phyloP scores from a whole-genome alignment of 1,140 invertebrate species.

The Steinernema khuongi region DNA sequence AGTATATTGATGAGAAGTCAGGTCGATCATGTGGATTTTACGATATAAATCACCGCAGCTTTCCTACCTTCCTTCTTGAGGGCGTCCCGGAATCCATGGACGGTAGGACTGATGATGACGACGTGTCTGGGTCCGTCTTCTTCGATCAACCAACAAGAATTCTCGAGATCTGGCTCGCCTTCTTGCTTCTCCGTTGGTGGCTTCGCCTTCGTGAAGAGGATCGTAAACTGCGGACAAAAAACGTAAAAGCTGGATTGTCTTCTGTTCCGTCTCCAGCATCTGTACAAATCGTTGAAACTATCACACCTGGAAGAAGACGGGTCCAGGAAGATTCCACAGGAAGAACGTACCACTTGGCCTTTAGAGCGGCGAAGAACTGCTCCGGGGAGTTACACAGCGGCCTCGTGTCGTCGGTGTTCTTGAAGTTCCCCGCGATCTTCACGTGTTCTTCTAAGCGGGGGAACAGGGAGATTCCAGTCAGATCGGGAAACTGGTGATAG shows the following conservation, averaged over 20 bases:
- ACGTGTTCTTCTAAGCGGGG: conserved; percentile 4
- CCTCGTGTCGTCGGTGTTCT: neutral
- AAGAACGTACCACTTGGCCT: neutral
- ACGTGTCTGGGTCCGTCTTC: neutral
- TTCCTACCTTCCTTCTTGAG: neutral
- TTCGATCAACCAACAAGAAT: neutral
- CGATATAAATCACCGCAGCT: neutral
- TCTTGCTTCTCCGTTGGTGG: neutral
- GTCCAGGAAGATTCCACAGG: neutral
- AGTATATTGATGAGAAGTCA: no score
- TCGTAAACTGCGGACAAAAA: neutral
- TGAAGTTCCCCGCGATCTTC: neutral
- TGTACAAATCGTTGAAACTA: neutral
- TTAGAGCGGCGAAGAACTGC: neutral
- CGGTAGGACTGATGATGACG: neutral
- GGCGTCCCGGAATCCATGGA: neutral
- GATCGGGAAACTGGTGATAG: conserved; percentile 1
- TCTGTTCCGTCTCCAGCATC: neutral
- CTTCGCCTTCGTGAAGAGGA: conserved; percentile 3
- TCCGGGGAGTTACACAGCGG: neutral
- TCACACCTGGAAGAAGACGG: neutral
- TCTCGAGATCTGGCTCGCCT: neutral
- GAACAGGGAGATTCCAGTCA: neutral
- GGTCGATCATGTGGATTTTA: no score
- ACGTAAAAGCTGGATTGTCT: neutral